Conservation (phyloP, 2,797 vertebrate genomes). For the Poeciliopsis paucimaculata region DNA sequence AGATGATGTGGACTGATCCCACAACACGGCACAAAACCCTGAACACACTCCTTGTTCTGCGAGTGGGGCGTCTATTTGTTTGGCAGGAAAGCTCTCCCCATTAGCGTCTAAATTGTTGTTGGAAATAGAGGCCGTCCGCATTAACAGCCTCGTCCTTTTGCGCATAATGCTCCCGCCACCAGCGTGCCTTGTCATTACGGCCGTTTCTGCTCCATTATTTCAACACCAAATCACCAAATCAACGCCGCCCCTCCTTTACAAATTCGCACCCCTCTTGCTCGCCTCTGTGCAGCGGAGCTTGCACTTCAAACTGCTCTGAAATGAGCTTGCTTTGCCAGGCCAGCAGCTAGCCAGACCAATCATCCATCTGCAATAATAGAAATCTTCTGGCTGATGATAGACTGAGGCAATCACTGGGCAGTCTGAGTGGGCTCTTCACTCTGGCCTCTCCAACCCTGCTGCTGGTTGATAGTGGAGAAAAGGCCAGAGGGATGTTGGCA, state of each 20-base stretch:
- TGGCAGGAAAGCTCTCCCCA: conserved; percentile 62
- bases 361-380: conserved; percentile 80
- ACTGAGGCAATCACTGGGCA: conserved; percentile 77
- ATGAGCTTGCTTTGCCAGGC: conserved; percentile 73
- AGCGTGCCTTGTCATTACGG: conserved; percentile 67
- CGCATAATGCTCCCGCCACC: conserved; percentile 58
- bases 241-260: conserved; percentile 31
- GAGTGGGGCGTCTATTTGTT: conserved; percentile 66
- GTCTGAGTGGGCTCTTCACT: conserved; percentile 77
- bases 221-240: conserved; percentile 64
- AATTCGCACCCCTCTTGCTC: conserved; percentile 11
- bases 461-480: conserved; percentile 66
- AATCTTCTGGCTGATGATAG: conserved; percentile 78
- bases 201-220: conserved; percentile 74
- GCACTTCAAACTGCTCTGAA: conserved; percentile 72
- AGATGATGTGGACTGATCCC: conserved; percentile 21
- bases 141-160: conserved; percentile 62
- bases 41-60: conserved; percentile 67
- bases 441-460: conserved; percentile 72
- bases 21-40: conserved; percentile 37
- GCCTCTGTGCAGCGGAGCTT: conserved; percentile 50
- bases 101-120: conserved; percentile 71
- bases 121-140: conserved; percentile 68
- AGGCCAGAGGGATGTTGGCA: conserved; percentile 54
- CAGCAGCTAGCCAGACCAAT: conserved; percentile 77